Percentiles rank a stretch among this genome's conserved stretches.
These are phyloP conservation scores for Pseudonaja textilis DNA, from an alignment of 2,113 vertebrate genomes.

Conservation along the genomic window DNA sequence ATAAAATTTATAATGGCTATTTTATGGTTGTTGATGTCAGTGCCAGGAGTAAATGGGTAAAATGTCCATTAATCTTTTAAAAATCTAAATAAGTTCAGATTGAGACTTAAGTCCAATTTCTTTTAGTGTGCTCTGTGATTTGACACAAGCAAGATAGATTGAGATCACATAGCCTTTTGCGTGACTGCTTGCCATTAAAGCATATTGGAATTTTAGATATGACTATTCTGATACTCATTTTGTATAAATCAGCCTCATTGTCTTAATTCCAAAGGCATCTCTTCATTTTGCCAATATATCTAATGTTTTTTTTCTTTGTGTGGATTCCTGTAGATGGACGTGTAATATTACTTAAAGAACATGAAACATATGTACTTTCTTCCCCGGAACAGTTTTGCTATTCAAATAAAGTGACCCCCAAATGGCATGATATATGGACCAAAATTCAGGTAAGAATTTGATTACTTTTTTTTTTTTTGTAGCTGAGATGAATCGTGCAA, in stretches of 20 bases:
- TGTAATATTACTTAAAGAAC: constrained; percentile 71
- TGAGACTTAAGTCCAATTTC: background rate
- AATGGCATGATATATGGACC: constrained; percentile 90
- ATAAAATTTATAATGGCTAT: background rate
- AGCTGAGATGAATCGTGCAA: background rate
- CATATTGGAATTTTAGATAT: background rate
- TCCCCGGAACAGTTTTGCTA: constrained; percentile 80
- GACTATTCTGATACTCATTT: background rate
- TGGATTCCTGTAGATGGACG: constrained; percentile 5
- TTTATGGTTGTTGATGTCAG: background rate
- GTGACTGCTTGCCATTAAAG: background rate
- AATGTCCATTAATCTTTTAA: background rate
- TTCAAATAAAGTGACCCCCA: constrained; percentile 70
- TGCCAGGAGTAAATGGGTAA: background rate
- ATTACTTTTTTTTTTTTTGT: background rate
- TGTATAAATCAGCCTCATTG: background rate
- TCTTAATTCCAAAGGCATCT: background rate
- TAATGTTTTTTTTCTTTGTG: constrained; percentile 7
- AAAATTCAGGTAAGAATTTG: constrained; percentile 77
- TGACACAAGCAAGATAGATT: background rate
- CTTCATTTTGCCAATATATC: background rate
- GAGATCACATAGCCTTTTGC: background rate
- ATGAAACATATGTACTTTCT: rapidly evolving
- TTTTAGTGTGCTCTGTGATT: background rate
- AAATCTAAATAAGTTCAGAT: background rate